A percentile compares a stretch with the other conserved stretches of the same genome.
Evolutionary conservation across 1,140 invertebrate species (phyloP).

Genomic region (Drosophila malerkotliana): DNA sequence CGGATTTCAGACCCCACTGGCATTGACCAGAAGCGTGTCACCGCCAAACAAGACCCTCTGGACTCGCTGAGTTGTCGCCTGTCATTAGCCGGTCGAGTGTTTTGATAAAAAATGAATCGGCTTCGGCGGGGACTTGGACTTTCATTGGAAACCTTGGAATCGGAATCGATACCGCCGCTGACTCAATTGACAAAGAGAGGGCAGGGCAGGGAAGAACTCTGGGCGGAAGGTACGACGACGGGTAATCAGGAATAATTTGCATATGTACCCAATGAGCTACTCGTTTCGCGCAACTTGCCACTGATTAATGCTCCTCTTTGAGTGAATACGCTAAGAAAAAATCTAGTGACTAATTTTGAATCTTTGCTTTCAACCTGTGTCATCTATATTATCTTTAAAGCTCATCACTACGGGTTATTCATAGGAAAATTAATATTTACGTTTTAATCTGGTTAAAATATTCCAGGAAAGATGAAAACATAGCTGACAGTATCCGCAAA

Average conservation of each 20-base stretch:
- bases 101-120: slow-evolving; percentile 69
- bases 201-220: slow-evolving; percentile 7
- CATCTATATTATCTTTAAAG: background rate
- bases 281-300: slow-evolving; percentile 67
- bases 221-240: slow-evolving; percentile 4
- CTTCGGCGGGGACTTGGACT: slow-evolving; percentile 20
- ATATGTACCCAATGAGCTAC: slow-evolving; percentile 68
- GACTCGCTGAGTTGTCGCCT: slow-evolving; percentile 70
- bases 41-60: slow-evolving; percentile 17
- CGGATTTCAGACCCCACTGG: slow-evolving; percentile 41
- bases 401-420: background rate
- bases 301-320: slow-evolving; percentile 67
- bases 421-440: background rate
- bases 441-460: background rate
- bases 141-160: slow-evolving; percentile 70
- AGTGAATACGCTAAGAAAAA: slow-evolving; percentile 18
- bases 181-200: slow-evolving; percentile 37
- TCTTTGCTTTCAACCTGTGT: background rate
- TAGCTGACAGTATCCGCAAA: background rate
- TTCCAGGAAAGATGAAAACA: background rate
- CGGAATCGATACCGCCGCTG: slow-evolving; percentile 46
- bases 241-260: slow-evolving; percentile 60
- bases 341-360: background rate
- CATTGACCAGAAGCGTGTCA: slow-evolving; percentile 75
- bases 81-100: slow-evolving; percentile 67